Evolutionary conservation across 2,113 vertebrate genomes (phyloP).

Genomic region (Myotis brandtii): DNA sequence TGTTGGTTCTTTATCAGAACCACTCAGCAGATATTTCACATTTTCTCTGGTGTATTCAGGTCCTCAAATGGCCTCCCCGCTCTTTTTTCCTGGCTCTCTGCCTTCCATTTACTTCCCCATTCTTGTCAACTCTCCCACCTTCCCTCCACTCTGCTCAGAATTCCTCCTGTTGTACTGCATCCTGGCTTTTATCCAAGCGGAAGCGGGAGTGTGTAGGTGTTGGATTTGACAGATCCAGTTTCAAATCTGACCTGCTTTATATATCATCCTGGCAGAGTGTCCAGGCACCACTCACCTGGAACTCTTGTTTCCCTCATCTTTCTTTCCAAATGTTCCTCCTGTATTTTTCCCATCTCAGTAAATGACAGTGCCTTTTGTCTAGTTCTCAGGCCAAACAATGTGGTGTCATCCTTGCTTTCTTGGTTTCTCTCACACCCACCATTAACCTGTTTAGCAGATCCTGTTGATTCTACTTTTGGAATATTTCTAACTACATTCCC

Average conservation of each 20-base stretch:
- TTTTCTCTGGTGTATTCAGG: neutral
- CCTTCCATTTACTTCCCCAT: neutral
- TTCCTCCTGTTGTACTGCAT: neutral
- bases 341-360: neutral
- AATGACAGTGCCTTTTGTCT: neutral
- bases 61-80: neutral
- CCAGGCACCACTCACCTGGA: neutral
- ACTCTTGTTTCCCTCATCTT: neutral
- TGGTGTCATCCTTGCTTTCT: neutral
- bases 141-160: neutral
- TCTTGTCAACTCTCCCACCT: neutral
- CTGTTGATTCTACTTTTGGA: neutral
- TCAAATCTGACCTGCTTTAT: neutral
- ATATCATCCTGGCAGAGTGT: neutral
- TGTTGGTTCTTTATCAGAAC: neutral
- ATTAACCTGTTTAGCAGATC: neutral
- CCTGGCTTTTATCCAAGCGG: neutral
- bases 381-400: neutral
- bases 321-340: neutral
- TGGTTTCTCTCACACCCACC: neutral
- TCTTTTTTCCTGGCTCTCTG: neutral
- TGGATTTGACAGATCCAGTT: neutral
- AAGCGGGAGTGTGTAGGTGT: fast-evolving
- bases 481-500: neutral
- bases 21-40: neutral